Evolutionary conservation across 2,797 vertebrate species (phyloP).

Genomic region (Fringilla coelebs): DNA sequence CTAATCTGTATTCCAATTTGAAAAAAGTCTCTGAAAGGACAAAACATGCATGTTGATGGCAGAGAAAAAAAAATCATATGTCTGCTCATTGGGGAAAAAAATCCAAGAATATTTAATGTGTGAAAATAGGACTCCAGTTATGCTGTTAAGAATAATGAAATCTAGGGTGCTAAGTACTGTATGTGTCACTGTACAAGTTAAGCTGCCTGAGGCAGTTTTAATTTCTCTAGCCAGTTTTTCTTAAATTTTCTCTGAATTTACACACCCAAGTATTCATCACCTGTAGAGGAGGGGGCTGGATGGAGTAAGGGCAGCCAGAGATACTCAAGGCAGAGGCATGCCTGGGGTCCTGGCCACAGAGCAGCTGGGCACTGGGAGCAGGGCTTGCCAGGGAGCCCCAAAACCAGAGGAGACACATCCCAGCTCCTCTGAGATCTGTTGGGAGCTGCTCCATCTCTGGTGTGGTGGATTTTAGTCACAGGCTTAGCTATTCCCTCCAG

Average conservation of each 20-base stretch:
- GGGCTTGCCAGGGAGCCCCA: neutral
- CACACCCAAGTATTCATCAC: neutral
- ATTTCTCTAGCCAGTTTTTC: slow-evolving; percentile 44
- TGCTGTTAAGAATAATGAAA: slow-evolving; percentile 65
- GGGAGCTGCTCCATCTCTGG: neutral
- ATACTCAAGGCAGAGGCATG: neutral
- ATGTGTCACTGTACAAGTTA: slow-evolving; percentile 50
- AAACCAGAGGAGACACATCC: neutral
- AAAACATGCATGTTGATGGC: slow-evolving; percentile 36
- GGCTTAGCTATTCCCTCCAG: neutral
- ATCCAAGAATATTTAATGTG: slow-evolving; percentile 57
- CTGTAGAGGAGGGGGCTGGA: neutral
- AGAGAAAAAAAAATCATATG: slow-evolving; percentile 50
- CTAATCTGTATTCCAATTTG: slow-evolving; percentile 50
- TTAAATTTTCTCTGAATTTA: slow-evolving; percentile 21
- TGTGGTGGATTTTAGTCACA: neutral
- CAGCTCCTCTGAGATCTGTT: neutral
- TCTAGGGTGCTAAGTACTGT: slow-evolving; percentile 67
- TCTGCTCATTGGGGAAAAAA: slow-evolving; percentile 53
- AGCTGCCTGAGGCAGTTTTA: slow-evolving; percentile 61
- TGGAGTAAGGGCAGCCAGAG: neutral
- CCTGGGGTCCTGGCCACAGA: fast-evolving
- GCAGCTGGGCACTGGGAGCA: neutral
- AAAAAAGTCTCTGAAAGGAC: slow-evolving; percentile 45
- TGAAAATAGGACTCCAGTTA: slow-evolving; percentile 57